Percentiles rank a stretch among this genome's conserved stretches.
These are phyloP conservation scores for Suillia variegata DNA, from an alignment of 2,888 invertebrate genomes.

Conservation along the genomic window DNA sequence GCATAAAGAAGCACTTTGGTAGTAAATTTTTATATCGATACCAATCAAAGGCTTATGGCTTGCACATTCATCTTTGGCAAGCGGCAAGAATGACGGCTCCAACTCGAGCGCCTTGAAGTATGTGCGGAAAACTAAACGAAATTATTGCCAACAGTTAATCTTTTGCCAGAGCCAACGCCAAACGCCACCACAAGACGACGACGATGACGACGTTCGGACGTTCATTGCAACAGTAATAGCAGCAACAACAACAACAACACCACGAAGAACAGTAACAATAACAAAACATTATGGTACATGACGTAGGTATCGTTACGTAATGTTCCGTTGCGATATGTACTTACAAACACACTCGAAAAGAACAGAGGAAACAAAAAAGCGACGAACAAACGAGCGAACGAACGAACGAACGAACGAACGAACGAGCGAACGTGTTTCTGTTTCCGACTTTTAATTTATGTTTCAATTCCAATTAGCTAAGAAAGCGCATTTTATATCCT, in stretches of 20 bases:
- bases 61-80: slow-evolving; percentile 24
- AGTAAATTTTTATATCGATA: slow-evolving; percentile 27
- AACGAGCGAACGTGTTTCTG: slow-evolving; percentile 33
- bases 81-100: neutral
- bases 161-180: slow-evolving; percentile 40
- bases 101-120: slow-evolving; percentile 19
- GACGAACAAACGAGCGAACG: too few species aligned
- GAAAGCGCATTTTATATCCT: slow-evolving; percentile 45
- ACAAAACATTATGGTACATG: too few species aligned
- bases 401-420: too few species aligned
- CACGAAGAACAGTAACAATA: too few species aligned
- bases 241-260: too few species aligned
- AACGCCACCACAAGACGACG: slow-evolving; percentile 35
- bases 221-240: slow-evolving; percentile 22
- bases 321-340: slow-evolving; percentile 3
- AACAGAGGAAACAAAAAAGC: too few species aligned
- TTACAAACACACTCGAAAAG: too few species aligned
- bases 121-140: slow-evolving; percentile 25
- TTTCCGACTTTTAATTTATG: slow-evolving; percentile 61
- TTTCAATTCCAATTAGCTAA: slow-evolving; percentile 60
- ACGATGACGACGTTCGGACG: neutral
- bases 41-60: slow-evolving; percentile 33
- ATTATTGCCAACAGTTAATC: slow-evolving; percentile 59
- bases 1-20: slow-evolving; percentile 20
- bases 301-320: slow-evolving; percentile 16